Evolutionary conservation across 2,113 vertebrate genomes (phyloP), one percentile per base, ranked within the genome.

Genomic region (Limanda limanda): DNA sequence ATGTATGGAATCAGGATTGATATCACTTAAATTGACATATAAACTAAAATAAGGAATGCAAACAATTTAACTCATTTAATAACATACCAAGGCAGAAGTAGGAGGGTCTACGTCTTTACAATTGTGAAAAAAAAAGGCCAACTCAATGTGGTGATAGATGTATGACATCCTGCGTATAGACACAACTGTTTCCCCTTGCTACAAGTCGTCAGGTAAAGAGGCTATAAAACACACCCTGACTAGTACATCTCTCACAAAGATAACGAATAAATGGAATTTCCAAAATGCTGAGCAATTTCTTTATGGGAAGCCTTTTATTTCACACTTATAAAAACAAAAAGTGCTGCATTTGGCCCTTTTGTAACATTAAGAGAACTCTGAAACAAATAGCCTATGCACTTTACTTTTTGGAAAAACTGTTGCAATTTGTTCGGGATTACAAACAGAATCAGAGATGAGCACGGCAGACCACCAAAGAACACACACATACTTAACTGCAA

Each of bases 401-500:
- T 11, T 60, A 37, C 12, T 0, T 24, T 48, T 35, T 35, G 58
- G 21, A 59, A 45, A 52, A 10, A 65, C 23, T 23, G 37, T 21
- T 15, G 17, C 23, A 56, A 52, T 66, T 24, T 58, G 10, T 54
- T 9, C 54, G 9, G 18, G 3, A 24, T 68, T 14, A 54, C 62
- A 70, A 15, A 64, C 25, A 74, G 55, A 68, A 47, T 57, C 27
- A 54, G n/a, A 75, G 9, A 57, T 27, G 23, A 56, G n/a, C 54
- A 5, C 3, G 13, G 13, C 57, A 25, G 25, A 27, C 27, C 25
- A 59, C 57, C 23, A 57, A 57, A 24, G 56, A 57, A 7, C 18
- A 24, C 72, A 68, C 71, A 81, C 45, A 55, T 21, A 79, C 40
- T 54, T 4, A 21, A 31, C 2, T 25, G 45, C 60, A 59, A 69